A percentile compares a stretch with the other conserved stretches of the same genome.
Conservation (phyloP, 2,888 invertebrate genomes). For the Allygus modestus region DNA sequence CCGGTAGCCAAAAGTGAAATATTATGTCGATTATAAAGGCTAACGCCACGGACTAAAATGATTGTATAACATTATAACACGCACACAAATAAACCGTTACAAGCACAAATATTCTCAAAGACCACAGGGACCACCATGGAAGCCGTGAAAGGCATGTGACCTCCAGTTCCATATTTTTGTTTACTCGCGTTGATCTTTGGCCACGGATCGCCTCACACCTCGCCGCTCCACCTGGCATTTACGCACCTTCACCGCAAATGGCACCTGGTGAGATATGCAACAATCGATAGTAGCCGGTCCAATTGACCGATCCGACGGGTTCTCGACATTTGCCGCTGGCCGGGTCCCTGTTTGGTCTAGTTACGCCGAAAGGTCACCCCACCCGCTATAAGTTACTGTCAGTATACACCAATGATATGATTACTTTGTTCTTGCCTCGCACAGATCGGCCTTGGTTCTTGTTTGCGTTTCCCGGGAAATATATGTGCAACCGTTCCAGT, state of each 20-base stretch:
- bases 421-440: conserved; percentile 32
- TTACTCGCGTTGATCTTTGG: too few relatives aligned
- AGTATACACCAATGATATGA: conserved; percentile 31
- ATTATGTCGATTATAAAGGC: too few relatives aligned
- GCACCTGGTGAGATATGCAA: not conserved
- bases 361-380: conserved; percentile 43
- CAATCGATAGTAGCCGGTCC: conserved; percentile 22
- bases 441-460: not conserved
- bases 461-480: not conserved
- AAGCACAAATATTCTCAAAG: too few relatives aligned
- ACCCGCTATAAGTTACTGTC: conserved; percentile 43
- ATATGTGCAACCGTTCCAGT: conserved; percentile 29
- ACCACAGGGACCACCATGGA: too few relatives aligned
- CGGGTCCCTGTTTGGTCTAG: conserved; percentile 30
- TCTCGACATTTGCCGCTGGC: conserved; percentile 17
- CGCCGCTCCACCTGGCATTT: not conserved
- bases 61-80: too few relatives aligned
- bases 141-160: too few relatives aligned
- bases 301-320: conserved; percentile 17
- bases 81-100: too few relatives aligned
- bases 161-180: too few relatives aligned
- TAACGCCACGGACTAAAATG: too few relatives aligned
- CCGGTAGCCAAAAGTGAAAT: too few relatives aligned
- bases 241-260: not conserved
- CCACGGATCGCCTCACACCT: not conserved